phyloP scores from a whole-genome alignment of 2,888 invertebrate species.

The Ormia ochracea region DNA sequence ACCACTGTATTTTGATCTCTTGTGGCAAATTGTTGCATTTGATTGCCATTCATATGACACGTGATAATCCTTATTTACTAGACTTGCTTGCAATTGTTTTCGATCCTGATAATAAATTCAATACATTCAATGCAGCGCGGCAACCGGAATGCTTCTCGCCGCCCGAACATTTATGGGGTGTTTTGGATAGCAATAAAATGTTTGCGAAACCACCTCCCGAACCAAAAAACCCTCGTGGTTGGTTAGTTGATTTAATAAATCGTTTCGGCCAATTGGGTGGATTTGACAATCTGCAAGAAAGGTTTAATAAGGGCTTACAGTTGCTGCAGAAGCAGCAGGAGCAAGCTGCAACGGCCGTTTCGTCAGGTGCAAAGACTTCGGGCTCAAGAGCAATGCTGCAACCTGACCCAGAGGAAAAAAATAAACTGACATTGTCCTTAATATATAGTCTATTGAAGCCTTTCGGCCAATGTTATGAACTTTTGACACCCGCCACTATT shows the following conservation, averaged over 20 bases:
- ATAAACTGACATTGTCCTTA: slow-evolving; percentile 83
- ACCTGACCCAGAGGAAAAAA: slow-evolving; percentile 70
- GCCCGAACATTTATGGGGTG: slow-evolving; percentile 77
- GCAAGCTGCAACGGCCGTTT: slow-evolving; percentile 68
- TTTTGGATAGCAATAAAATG: slow-evolving; percentile 83
- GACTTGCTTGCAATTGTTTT: slow-evolving; percentile 95
- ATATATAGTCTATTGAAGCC: slow-evolving; percentile 91
- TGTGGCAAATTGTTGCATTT: slow-evolving; percentile 94
- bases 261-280: slow-evolving; percentile 93
- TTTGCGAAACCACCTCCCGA: slow-evolving; percentile 83
- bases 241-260: slow-evolving; percentile 97
- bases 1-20: slow-evolving; percentile 95
- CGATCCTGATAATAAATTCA: slow-evolving; percentile 96
- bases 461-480: slow-evolving; percentile 94
- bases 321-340: slow-evolving; percentile 78
- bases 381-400: slow-evolving; percentile 55
- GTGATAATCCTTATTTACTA: slow-evolving; percentile 94
- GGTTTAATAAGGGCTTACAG: slow-evolving; percentile 86
- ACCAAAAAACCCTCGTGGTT: slow-evolving; percentile 91
- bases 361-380: slow-evolving; percentile 51
- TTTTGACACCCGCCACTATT: slow-evolving; percentile 92
- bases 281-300: slow-evolving; percentile 89
- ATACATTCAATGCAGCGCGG: slow-evolving; percentile 75
- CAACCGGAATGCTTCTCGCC: slow-evolving; percentile 74
- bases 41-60: slow-evolving; percentile 91